Evolutionary conservation across 2,113 vertebrate genomes (phyloP).

Genomic region (Sialia sialis): DNA sequence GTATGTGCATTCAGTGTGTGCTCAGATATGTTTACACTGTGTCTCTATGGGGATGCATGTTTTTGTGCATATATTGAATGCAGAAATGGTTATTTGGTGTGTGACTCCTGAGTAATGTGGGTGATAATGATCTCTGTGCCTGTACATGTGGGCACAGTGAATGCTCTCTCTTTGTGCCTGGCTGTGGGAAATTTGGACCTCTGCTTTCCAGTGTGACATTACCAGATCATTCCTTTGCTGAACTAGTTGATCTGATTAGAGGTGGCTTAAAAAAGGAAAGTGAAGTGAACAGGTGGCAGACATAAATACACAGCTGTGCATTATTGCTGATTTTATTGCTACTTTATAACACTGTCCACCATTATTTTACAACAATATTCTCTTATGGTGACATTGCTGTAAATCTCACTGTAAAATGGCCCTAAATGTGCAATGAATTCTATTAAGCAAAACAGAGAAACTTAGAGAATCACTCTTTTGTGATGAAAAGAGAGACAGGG

Average conservation of each 20-base stretch:
- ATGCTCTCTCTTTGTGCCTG: neutral
- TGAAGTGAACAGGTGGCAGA: constrained; percentile 60
- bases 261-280: constrained; percentile 36
- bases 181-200: neutral
- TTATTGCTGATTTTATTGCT: constrained; percentile 53
- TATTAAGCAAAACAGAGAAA: neutral
- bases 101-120: accelerated
- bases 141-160: accelerated
- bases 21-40: neutral
- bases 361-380: constrained; percentile 59
- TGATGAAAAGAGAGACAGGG: neutral
- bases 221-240: constrained; percentile 18
- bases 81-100: neutral
- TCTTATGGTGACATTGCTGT: constrained; percentile 41
- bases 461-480: neutral
- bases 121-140: neutral
- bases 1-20: neutral
- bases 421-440: constrained; percentile 47
- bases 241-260: constrained; percentile 29
- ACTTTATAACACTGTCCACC: constrained; percentile 46
- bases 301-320: constrained; percentile 59
- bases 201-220: neutral
- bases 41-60: neutral
- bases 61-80: neutral
- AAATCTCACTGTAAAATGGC: constrained; percentile 66